phyloP scores from a whole-genome alignment of 2,888 invertebrate species.

The Petrophora chlorosata region DNA sequence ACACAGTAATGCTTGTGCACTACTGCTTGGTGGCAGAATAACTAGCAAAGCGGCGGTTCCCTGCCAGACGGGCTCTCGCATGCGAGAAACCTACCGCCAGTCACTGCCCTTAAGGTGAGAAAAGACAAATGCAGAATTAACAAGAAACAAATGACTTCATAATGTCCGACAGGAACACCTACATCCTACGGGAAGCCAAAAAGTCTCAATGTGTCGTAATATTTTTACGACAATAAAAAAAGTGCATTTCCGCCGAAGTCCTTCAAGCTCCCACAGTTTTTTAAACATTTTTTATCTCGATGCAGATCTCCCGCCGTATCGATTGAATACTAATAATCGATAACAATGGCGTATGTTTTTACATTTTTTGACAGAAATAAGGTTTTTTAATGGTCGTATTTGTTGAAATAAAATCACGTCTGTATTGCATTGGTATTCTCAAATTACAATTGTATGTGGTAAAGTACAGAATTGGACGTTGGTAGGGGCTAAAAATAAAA shows the following conservation, averaged over 20 bases:
- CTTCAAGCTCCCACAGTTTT: constrained; percentile 27
- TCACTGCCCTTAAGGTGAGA: too few relatives aligned
- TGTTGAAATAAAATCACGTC: constrained; percentile 46
- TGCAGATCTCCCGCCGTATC: constrained; percentile 49
- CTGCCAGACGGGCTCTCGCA: too few relatives aligned
- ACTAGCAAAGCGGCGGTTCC: too few relatives aligned
- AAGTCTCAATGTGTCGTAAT: constrained; percentile 27
- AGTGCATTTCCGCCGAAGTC: constrained; percentile 50
- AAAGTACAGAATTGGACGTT: not conserved
- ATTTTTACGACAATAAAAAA: constrained; percentile 37
- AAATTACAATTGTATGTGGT: not conserved
- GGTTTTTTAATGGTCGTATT: constrained; percentile 27
- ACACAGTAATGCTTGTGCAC: too few relatives aligned
- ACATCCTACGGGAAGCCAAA: constrained; percentile 24
- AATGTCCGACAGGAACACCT: too few relatives aligned
- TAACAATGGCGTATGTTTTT: constrained; percentile 52
- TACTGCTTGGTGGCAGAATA: too few relatives aligned
- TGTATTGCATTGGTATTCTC: constrained; percentile 50
- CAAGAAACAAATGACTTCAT: too few relatives aligned
- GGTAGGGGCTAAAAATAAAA: too few relatives aligned
- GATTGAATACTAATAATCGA: constrained; percentile 61
- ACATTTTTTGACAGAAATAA: constrained; percentile 51
- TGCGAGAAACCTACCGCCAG: too few relatives aligned
- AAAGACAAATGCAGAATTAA: too few relatives aligned
- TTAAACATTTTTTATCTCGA: constrained; percentile 45